Evolutionary conservation across 2,888 invertebrate genomes (phyloP).

Genomic region (Drosophila setosimentum): DNA sequence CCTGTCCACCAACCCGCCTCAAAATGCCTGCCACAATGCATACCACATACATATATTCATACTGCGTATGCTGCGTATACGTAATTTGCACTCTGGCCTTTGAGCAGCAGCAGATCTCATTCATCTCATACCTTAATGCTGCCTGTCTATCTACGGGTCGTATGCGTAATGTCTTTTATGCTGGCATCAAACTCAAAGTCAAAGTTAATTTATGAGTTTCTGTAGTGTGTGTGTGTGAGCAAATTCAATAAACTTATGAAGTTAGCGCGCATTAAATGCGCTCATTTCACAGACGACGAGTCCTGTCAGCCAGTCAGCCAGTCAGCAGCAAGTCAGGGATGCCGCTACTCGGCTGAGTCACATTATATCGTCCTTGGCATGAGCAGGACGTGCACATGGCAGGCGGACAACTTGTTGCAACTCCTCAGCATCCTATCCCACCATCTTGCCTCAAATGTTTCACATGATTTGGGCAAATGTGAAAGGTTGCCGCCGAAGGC

Average conservation of each 20-base stretch:
- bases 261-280: conserved; percentile 72
- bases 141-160: conserved; percentile 42
- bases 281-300: conserved; percentile 49
- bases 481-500: conserved; percentile 8
- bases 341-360: background rate
- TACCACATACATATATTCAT: background rate
- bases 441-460: background rate
- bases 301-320: background rate
- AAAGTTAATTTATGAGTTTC: conserved; percentile 62
- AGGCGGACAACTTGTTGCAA: conserved; percentile 31
- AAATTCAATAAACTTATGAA: conserved; percentile 76
- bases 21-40: conserved; percentile 19
- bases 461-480: background rate
- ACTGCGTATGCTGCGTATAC: conserved; percentile 43
- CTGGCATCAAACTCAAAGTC: conserved; percentile 66
- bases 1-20: background rate
- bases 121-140: background rate
- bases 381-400: conserved; percentile 11
- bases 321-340: background rate
- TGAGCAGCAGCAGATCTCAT: background rate
- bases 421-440: background rate
- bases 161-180: conserved; percentile 73
- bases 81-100: conserved; percentile 39
- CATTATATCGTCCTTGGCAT: conserved; percentile 9
- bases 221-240: conserved; percentile 11